Percentiles rank a stretch among this genome's conserved stretches.
These are phyloP conservation scores for Beaufortia kweichowensis DNA, from an alignment of 2,113 vertebrate species.

Conservation along the genomic window DNA sequence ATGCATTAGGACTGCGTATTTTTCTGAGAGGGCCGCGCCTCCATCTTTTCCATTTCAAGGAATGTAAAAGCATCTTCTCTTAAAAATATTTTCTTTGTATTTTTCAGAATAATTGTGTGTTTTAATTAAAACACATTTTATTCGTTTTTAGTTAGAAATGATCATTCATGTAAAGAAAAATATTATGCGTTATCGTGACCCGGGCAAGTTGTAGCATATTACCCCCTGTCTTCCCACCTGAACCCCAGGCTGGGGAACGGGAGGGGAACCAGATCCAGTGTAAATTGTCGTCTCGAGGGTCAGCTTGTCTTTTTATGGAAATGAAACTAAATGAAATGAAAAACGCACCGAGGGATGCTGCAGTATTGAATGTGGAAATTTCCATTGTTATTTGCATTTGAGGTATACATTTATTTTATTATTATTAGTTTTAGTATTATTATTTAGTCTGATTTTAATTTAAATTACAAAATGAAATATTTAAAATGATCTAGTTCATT, in stretches of 20 bases:
- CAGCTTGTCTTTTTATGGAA: constrained; percentile 70
- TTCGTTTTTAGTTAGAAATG: constrained; percentile 18
- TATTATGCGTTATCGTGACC: constrained; percentile 35
- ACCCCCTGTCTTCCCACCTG: constrained; percentile 66
- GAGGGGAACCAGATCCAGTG: constrained; percentile 50
- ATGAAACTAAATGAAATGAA: constrained; percentile 66
- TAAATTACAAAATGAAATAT: constrained; percentile 14
- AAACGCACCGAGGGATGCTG: constrained; percentile 59
- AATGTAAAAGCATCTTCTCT: constrained; percentile 37
- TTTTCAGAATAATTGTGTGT: background rate
- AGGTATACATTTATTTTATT: background rate
- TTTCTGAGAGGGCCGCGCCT: constrained; percentile 72
- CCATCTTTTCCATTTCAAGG: constrained; percentile 58
- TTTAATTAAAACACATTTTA: background rate
- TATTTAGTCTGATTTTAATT: constrained; percentile 7
- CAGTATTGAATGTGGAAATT: constrained; percentile 54
- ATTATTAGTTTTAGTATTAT: background rate
- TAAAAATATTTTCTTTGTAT: background rate
- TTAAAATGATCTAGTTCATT: background rate
- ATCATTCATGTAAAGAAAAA: constrained; percentile 20
- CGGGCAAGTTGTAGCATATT: constrained; percentile 60
- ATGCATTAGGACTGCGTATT: constrained; percentile 80
- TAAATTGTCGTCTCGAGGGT: constrained; percentile 68
- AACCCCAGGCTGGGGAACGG: constrained; percentile 57
- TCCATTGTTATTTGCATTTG: constrained; percentile 35